A percentile compares a stretch with the other conserved stretches of the same genome.
These are phyloP conservation scores for Netelia fuscicornis DNA, from an alignment of 2,888 invertebrate genomes.

Conservation along the genomic window DNA sequence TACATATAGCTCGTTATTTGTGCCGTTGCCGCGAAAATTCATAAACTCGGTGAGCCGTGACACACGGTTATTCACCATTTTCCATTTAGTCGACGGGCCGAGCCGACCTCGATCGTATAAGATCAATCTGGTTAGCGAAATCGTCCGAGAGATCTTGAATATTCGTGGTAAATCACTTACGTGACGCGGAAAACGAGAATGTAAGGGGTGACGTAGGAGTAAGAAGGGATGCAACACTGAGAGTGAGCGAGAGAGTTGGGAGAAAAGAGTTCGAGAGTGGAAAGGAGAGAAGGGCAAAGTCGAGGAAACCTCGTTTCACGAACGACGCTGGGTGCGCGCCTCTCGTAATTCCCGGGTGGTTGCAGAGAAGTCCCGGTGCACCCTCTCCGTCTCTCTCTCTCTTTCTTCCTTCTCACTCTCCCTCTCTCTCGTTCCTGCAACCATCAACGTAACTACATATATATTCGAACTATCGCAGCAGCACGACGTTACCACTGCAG, in stretches of 20 bases:
- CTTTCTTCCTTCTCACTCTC: slow-evolving; percentile 33
- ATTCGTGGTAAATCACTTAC: slow-evolving; percentile 62
- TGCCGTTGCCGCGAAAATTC: slow-evolving; percentile 13
- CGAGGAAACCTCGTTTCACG: slow-evolving; percentile 67
- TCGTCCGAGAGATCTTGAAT: slow-evolving; percentile 65
- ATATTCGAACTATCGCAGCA: slow-evolving; percentile 49
- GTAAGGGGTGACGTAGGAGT: slow-evolving; percentile 25
- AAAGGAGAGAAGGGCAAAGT: slow-evolving; percentile 43
- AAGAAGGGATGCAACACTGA: neutral
- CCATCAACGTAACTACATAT: slow-evolving; percentile 23
- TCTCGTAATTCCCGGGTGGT: slow-evolving; percentile 68
- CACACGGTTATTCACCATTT: neutral
- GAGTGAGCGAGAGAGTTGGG: slow-evolving; percentile 17
- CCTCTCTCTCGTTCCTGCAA: slow-evolving; percentile 38
- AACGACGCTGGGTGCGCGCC: slow-evolving; percentile 52
- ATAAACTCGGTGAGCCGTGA: slow-evolving; percentile 27
- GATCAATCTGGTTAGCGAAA: slow-evolving; percentile 58
- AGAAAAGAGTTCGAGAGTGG: neutral
- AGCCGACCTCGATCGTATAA: neutral
- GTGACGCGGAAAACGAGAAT: slow-evolving; percentile 43
- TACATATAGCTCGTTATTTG: neutral
- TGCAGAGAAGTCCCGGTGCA: slow-evolving; percentile 52
- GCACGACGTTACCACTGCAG: slow-evolving; percentile 62
- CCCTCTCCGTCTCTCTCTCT: slow-evolving; percentile 28
- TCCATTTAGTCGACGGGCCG: neutral